Evolutionary conservation across 2,888 invertebrate species (phyloP).

Genomic region (Heliconius cydno): DNA sequence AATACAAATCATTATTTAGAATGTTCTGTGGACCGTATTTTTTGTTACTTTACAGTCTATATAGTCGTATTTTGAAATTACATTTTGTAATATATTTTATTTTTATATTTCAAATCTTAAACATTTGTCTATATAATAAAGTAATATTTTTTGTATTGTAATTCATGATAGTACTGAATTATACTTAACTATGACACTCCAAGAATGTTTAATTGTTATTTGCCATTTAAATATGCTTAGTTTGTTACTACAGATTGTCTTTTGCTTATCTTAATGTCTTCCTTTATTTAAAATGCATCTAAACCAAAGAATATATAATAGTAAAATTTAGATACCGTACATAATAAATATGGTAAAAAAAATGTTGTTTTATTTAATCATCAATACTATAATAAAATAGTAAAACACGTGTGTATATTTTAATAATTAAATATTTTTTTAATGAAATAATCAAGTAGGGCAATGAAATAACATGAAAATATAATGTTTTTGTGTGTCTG

Average conservation of each 20-base stretch:
- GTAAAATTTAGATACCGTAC: slow-evolving; percentile 39
- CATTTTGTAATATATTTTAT: background rate
- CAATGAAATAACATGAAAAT: no score
- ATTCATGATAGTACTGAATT: background rate
- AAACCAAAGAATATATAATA: slow-evolving; percentile 47
- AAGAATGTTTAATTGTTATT: background rate
- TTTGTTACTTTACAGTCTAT: background rate
- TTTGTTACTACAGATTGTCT: slow-evolving; percentile 18
- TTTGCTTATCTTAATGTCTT: slow-evolving; percentile 42
- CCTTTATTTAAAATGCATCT: slow-evolving; percentile 45
- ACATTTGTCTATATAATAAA: slow-evolving; percentile 5
- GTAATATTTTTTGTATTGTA: background rate
- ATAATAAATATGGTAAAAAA: slow-evolving; percentile 46
- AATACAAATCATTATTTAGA: background rate
- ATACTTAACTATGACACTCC: background rate
- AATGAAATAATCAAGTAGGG: no score
- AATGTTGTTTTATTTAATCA: slow-evolving; percentile 24
- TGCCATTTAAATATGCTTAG: slow-evolving; percentile 8
- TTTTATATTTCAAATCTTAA: slow-evolving; percentile 14
- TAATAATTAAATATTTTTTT: no score
- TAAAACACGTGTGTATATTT: no score
- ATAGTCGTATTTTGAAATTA: slow-evolving; percentile 8
- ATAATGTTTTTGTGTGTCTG: no score
- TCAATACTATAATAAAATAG: background rate
- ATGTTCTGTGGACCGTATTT: background rate